A percentile compares a stretch with the other conserved stretches of the same genome.
phyloP scores from a whole-genome alignment of 1,140 invertebrate genomes.

The Leptinotarsa lineolata region DNA sequence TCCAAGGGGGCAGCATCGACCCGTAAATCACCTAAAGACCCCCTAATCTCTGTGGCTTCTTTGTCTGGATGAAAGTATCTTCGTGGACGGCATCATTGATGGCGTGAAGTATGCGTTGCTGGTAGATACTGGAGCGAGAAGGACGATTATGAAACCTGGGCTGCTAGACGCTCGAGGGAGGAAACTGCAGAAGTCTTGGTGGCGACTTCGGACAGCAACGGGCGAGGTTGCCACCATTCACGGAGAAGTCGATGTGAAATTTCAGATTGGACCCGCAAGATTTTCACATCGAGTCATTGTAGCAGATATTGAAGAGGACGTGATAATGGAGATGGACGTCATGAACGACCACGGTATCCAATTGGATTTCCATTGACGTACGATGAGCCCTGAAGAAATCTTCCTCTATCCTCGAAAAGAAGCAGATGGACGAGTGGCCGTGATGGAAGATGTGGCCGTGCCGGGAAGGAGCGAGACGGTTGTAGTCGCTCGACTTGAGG shows the following conservation, averaged over 20 bases:
- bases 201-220: background rate
- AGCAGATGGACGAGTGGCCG: background rate
- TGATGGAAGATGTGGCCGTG: background rate
- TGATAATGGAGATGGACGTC: conserved; percentile 19
- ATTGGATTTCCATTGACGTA: background rate
- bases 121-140: conserved; percentile 27
- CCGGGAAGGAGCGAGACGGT: background rate
- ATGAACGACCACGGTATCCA: background rate
- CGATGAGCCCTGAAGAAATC: conserved; percentile 12
- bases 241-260: background rate
- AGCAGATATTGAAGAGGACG: conserved; percentile 11
- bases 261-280: background rate
- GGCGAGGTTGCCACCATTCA: background rate
- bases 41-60: background rate
- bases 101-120: too few relatives aligned
- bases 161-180: background rate
- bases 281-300: background rate
- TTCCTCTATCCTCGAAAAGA: background rate
- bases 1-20: too few relatives aligned
- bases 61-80: background rate
- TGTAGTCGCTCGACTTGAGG: background rate
- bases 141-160: conserved; percentile 34
- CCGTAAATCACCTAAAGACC: background rate
- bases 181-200: background rate
- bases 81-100: too few relatives aligned